Percentiles rank a stretch among this genome's conserved stretches.
phyloP scores from a whole-genome alignment of 1,140 invertebrate genomes.

The Idris sp. region DNA sequence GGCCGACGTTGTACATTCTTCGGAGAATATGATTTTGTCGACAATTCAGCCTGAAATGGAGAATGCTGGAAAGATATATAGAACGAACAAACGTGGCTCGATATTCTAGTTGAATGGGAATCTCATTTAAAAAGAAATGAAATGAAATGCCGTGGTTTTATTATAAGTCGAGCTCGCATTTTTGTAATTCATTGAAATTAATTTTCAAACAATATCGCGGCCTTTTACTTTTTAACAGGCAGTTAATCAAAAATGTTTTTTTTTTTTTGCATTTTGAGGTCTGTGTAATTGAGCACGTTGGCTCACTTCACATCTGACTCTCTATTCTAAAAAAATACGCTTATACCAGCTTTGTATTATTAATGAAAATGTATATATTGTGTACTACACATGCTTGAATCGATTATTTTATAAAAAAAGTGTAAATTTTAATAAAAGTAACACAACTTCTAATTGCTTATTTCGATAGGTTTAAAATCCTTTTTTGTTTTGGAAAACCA shows the following conservation, averaged over 20 bases:
- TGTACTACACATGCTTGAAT: slow-evolving; percentile 6
- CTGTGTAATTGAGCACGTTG: slow-evolving; percentile 23
- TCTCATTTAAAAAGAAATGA: slow-evolving; percentile 44
- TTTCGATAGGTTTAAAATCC: too few species aligned
- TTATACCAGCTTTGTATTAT: slow-evolving; percentile 20
- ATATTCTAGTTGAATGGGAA: slow-evolving; percentile 41
- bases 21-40: slow-evolving; percentile 39
- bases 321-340: slow-evolving; percentile 20
- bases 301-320: slow-evolving; percentile 1
- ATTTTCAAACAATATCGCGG: slow-evolving; percentile 24
- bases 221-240: slow-evolving; percentile 8
- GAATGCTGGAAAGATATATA: slow-evolving; percentile 51
- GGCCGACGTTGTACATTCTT: slow-evolving; percentile 8
- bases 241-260: slow-evolving; percentile 21
- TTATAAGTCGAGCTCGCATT: slow-evolving; percentile 18
- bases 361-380: slow-evolving; percentile 22
- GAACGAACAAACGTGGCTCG: slow-evolving; percentile 47
- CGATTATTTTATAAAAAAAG: too few species aligned
- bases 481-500: too few species aligned
- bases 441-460: too few species aligned
- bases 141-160: slow-evolving; percentile 43
- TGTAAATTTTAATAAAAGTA: too few species aligned
- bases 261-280: slow-evolving; percentile 11
- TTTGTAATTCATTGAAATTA: slow-evolving; percentile 31
- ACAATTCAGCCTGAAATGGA: slow-evolving; percentile 32